Conservation (phyloP, 1,140 invertebrate genomes). For the Contarinia nasturtii region DNA sequence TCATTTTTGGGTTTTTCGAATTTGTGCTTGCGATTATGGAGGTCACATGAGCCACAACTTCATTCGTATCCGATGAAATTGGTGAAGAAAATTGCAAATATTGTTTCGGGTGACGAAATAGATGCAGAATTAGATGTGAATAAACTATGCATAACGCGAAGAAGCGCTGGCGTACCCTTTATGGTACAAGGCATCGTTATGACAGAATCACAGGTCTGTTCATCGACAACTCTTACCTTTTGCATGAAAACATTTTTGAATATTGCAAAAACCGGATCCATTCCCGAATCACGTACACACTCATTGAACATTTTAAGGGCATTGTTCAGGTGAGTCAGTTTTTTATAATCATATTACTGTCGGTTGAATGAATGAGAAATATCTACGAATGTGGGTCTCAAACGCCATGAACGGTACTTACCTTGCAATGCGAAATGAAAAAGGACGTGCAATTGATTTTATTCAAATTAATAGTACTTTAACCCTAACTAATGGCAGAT, state of each 20-base stretch:
- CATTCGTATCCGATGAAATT: slow-evolving; percentile 46
- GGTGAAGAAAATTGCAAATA: slow-evolving; percentile 43
- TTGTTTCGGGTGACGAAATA: slow-evolving; percentile 30
- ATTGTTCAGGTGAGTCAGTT: slow-evolving; percentile 34
- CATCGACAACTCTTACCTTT: slow-evolving; percentile 33
- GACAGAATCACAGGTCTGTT: slow-evolving; percentile 40
- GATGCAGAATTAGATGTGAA: slow-evolving; percentile 6
- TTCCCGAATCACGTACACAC: slow-evolving; percentile 43
- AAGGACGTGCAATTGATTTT: too few species aligned
- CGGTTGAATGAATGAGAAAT: too few species aligned
- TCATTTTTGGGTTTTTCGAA: slow-evolving; percentile 75
- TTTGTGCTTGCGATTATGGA: slow-evolving; percentile 38
- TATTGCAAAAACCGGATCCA: slow-evolving; percentile 16
- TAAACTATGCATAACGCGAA: slow-evolving; percentile 49
- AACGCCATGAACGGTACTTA: too few species aligned
- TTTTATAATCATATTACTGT: too few species aligned
- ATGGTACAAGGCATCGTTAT: slow-evolving; percentile 62
- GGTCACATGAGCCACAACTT: slow-evolving; percentile 27
- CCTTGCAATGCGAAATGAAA: too few species aligned
- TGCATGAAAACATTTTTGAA: slow-evolving; percentile 38
- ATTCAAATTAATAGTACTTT: too few species aligned
- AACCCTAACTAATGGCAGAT: too few species aligned
- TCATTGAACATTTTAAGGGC: slow-evolving; percentile 70
- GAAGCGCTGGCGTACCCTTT: slow-evolving; percentile 82
- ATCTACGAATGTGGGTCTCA: too few species aligned